These are phyloP conservation scores for Oligia fasciuncula DNA, from an alignment of 2,888 invertebrate species.

Conservation along the genomic window DNA sequence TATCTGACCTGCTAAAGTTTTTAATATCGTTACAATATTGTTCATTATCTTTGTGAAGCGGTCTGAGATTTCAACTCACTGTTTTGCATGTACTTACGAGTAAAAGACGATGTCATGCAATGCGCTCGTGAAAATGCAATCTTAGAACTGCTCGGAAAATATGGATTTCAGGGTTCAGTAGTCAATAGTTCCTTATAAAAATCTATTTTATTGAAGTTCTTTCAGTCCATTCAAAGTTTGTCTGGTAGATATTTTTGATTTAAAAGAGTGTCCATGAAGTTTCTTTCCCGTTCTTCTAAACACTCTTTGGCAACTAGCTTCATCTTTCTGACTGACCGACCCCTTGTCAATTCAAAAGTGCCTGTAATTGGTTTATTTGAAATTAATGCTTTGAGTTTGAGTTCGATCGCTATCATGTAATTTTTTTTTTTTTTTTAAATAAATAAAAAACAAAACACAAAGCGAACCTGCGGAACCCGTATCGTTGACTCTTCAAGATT, in stretches of 20 bases:
- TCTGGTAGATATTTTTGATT: too few species aligned
- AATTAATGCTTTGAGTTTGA: too few species aligned
- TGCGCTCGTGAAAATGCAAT: slow-evolving; percentile 65
- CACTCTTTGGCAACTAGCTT: too few species aligned
- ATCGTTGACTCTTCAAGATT: slow-evolving; percentile 27
- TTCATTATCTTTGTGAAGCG: slow-evolving; percentile 43
- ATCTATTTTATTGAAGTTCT: too few species aligned
- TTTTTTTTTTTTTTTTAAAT: neutral
- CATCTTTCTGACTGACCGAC: too few species aligned
- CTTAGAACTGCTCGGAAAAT: slow-evolving; percentile 29
- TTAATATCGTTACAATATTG: slow-evolving; percentile 16
- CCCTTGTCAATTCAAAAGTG: too few species aligned
- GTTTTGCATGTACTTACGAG: slow-evolving; percentile 58
- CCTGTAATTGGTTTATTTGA: too few species aligned
- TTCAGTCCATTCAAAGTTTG: too few species aligned
- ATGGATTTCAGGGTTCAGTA: slow-evolving; percentile 22
- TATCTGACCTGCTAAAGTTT: neutral
- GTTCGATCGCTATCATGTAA: too few species aligned
- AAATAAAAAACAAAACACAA: neutral
- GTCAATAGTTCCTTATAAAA: too few species aligned
- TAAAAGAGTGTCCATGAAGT: too few species aligned
- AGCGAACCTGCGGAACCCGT: slow-evolving; percentile 16
- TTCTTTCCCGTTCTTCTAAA: too few species aligned
- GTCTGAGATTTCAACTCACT: slow-evolving; percentile 51
- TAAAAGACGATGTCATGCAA: slow-evolving; percentile 58